Conservation (phyloP, 1,140 invertebrate species). For the Pseudobourletiella spinata region DNA sequence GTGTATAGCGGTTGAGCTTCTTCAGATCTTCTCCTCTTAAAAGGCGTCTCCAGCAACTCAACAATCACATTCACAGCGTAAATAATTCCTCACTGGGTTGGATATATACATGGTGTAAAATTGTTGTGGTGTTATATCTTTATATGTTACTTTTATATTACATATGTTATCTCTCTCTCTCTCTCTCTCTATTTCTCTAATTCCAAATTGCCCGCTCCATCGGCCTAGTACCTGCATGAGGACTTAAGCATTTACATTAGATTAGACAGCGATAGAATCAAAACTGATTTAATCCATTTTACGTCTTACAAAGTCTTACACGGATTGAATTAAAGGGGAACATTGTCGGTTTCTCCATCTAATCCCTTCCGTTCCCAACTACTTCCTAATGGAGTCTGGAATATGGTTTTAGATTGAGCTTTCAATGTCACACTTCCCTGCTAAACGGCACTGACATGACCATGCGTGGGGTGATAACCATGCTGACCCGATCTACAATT, state of each 20-base stretch:
- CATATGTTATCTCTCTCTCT: slow-evolving; percentile 1
- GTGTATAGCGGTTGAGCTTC: background rate
- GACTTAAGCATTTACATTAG: slow-evolving; percentile 2
- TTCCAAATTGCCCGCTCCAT: too few species aligned
- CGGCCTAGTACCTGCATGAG: background rate
- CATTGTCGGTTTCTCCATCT: background rate
- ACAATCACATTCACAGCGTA: slow-evolving; percentile 7
- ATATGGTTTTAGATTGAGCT: too few species aligned
- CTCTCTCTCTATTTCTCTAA: background rate
- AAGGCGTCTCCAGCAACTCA: slow-evolving; percentile 5
- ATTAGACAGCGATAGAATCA: background rate
- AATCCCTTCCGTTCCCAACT: background rate
- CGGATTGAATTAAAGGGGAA: background rate
- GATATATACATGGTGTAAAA: too few species aligned
- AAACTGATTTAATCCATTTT: background rate
- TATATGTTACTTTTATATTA: background rate
- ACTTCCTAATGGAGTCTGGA: background rate
- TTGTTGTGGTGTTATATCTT: too few species aligned
- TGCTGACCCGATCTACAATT: too few species aligned
- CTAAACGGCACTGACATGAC: too few species aligned
- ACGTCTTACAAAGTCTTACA: background rate
- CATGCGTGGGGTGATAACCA: too few species aligned
- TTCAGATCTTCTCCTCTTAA: slow-evolving; percentile 2
- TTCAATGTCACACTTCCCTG: too few species aligned
- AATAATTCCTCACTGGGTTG: background rate